These are phyloP conservation scores for Anastatus disparis DNA, from an alignment of 1,140 invertebrate species.

Conservation along the genomic window DNA sequence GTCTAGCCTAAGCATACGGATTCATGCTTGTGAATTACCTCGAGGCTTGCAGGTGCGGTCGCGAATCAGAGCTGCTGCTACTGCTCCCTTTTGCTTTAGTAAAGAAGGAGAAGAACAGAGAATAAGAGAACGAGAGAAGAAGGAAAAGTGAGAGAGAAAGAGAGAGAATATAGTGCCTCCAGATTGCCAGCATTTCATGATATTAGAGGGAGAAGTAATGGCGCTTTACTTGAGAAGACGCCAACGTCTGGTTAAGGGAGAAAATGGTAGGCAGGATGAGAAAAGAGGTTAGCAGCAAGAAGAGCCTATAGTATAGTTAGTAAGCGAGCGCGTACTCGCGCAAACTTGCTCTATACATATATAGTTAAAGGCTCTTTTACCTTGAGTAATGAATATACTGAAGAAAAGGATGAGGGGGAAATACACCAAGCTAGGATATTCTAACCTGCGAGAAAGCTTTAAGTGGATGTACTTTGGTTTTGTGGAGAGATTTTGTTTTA, in stretches of 20 bases:
- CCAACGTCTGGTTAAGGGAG: background rate
- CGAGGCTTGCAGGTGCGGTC: background rate
- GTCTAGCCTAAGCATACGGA: too few relatives aligned
- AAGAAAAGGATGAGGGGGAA: background rate
- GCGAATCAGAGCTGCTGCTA: background rate
- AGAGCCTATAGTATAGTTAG: background rate
- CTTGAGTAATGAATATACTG: conserved; percentile 37
- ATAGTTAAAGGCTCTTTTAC: conserved; percentile 1
- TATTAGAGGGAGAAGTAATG: conserved; percentile 49
- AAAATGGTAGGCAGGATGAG: background rate
- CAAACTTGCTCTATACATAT: too few relatives aligned
- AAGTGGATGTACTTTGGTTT: conserved; percentile 38
- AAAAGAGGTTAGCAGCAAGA: conserved; percentile 29
- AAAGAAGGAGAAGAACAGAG: background rate
- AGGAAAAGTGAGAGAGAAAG: background rate
- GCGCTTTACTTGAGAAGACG: conserved; percentile 22
- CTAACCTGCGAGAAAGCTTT: background rate
- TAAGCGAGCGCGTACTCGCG: background rate
- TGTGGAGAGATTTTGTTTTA: conserved; percentile 11
- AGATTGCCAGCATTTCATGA: conserved; percentile 50
- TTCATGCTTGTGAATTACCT: background rate
- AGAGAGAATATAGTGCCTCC: conserved; percentile 38
- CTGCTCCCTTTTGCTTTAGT: background rate
- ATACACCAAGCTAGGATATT: conserved; percentile 15
- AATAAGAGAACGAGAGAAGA: background rate